Conservation (phyloP, 1,140 invertebrate genomes). For the Drosophila melanica region DNA sequence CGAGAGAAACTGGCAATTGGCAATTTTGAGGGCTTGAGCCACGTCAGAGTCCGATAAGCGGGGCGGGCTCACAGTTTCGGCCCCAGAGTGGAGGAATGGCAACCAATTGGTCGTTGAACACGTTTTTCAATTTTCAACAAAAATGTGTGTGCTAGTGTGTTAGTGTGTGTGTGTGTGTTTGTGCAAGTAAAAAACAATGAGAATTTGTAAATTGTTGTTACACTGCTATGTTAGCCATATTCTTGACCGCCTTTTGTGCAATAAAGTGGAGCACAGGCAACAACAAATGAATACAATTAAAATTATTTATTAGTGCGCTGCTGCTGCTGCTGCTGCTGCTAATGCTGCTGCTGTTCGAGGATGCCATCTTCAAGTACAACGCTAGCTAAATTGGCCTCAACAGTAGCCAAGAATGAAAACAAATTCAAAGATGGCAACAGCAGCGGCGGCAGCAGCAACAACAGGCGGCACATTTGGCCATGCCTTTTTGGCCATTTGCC, state of each 20-base stretch:
- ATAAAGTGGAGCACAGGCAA: slow-evolving; percentile 60
- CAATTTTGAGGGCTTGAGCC: slow-evolving; percentile 3
- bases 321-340: slow-evolving; percentile 16
- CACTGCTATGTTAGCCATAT: slow-evolving; percentile 28
- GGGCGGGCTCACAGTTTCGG: slow-evolving; percentile 10
- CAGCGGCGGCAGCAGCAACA: slow-evolving; percentile 16
- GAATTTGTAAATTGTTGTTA: slow-evolving; percentile 39
- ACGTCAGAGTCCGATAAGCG: slow-evolving; percentile 30
- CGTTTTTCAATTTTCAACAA: slow-evolving; percentile 51
- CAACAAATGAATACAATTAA: slow-evolving; percentile 70
- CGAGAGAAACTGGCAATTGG: slow-evolving; percentile 12
- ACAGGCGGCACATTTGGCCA: slow-evolving; percentile 74
- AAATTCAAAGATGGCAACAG: slow-evolving; percentile 41
- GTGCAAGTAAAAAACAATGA: slow-evolving; percentile 41
- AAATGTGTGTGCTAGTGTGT: neutral
- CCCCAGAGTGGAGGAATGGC: slow-evolving; percentile 43
- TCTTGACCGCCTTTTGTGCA: slow-evolving; percentile 54
- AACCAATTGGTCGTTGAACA: slow-evolving; percentile 74
- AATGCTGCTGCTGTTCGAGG: slow-evolving; percentile 11
- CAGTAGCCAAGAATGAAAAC: slow-evolving; percentile 50
- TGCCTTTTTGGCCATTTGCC: slow-evolving; percentile 77
- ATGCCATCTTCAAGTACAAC: slow-evolving; percentile 44
- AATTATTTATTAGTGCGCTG: slow-evolving; percentile 75
- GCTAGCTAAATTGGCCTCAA: slow-evolving; percentile 58
- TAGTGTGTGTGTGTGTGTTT: neutral